These are phyloP conservation scores for Phalacrocorax pelagicus DNA, from an alignment of 2,113 vertebrate species.

Conservation along the genomic window DNA sequence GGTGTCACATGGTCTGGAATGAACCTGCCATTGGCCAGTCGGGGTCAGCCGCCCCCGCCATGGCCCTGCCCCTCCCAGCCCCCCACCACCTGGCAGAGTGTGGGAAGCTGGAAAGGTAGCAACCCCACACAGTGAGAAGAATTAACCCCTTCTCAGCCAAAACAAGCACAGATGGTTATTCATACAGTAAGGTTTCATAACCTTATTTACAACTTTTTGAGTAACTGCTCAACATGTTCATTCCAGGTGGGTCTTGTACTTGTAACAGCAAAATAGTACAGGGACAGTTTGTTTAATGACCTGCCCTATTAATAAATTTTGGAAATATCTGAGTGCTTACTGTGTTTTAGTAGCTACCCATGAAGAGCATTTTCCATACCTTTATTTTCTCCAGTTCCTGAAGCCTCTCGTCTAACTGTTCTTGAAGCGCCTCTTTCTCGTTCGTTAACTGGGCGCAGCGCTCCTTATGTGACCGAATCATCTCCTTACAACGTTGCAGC, in stretches of 20 bases:
- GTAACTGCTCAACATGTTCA: not conserved
- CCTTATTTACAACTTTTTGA: not conserved
- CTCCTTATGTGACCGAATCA: slow-evolving; percentile 85
- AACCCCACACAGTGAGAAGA: too few species aligned
- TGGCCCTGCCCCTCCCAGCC: too few species aligned
- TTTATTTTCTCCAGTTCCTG: slow-evolving; percentile 97
- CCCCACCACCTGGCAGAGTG: too few species aligned
- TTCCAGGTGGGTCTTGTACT: not conserved
- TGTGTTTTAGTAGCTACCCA: not conserved
- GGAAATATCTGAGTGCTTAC: not conserved
- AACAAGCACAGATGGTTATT: not conserved
- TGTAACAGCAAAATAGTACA: not conserved
- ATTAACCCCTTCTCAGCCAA: too few species aligned
- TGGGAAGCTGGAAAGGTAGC: too few species aligned
- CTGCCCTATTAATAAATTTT: not conserved
- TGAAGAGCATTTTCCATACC: slow-evolving; percentile 67
- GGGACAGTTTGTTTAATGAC: not conserved
- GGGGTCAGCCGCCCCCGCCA: too few species aligned
- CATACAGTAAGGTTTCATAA: not conserved
- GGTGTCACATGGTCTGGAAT: too few species aligned
- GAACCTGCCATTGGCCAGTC: too few species aligned
- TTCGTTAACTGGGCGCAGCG: slow-evolving; percentile 80
- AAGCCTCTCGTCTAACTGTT: slow-evolving; percentile 92
- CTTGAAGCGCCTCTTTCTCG: slow-evolving; percentile 92
- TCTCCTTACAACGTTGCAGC: slow-evolving; percentile 87